Conservation (phyloP, 1,140 invertebrate species). For the Lamellibrachia luymesi region DNA sequence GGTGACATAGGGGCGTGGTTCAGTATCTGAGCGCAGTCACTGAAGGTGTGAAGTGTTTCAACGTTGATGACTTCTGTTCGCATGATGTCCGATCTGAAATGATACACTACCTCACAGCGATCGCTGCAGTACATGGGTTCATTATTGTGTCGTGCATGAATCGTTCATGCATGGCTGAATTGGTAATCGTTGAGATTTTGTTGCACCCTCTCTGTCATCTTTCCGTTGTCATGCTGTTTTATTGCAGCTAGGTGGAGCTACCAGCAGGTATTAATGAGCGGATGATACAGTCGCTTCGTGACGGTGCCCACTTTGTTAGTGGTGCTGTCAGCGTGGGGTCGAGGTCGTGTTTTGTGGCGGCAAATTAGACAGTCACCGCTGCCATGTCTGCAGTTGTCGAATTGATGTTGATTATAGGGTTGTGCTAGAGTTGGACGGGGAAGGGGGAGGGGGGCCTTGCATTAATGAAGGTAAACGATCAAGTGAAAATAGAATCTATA, state of each 20-base stretch:
- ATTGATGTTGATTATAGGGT: not conserved
- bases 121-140: not conserved
- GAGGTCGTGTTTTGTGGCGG: not conserved
- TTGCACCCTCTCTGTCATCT: not conserved
- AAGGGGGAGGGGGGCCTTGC: no score
- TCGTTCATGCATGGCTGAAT: not conserved
- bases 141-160: not conserved
- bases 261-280: not conserved
- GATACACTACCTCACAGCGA: not conserved
- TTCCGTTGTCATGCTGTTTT: not conserved
- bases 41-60: not conserved
- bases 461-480: not conserved
- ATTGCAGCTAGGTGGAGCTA: not conserved
- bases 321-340: not conserved
- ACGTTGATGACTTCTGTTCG: not conserved
- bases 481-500: not conserved
- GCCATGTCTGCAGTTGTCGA: not conserved
- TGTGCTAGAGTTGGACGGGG: not conserved
- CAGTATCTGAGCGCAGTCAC: not conserved
- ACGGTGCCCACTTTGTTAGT: not conserved
- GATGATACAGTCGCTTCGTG: not conserved
- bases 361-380: not conserved
- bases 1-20: not conserved
- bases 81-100: not conserved
- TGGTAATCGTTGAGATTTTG: not conserved